Evolutionary conservation across 2,888 invertebrate species (phyloP).

Genomic region (Apomyelois bistriatella): DNA sequence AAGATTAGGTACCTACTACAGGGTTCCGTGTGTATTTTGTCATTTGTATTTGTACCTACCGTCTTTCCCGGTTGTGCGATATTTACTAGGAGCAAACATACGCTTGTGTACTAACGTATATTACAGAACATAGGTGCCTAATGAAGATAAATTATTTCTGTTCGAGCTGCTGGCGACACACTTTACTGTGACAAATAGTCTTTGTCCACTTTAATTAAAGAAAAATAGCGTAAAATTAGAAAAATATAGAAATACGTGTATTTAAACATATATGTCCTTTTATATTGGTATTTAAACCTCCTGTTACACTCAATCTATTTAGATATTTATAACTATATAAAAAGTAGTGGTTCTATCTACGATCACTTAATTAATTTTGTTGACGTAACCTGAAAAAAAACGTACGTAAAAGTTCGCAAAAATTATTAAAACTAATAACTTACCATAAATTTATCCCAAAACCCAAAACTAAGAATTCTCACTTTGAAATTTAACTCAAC

Average conservation of each 20-base stretch:
- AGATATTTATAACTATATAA: too few species aligned
- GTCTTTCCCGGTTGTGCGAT: too few species aligned
- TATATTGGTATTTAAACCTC: too few species aligned
- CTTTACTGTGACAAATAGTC: conserved; percentile 34
- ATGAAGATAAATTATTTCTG: conserved; percentile 33
- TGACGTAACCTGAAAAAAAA: too few species aligned
- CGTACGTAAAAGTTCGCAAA: too few species aligned
- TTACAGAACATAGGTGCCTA: conserved; percentile 11
- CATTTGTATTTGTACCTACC: too few species aligned
- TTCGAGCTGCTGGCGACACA: conserved; percentile 26
- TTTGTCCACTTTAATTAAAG: conserved; percentile 34
- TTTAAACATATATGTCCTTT: too few species aligned
- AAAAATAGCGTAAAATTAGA: conserved; percentile 19
- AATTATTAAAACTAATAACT: conserved; percentile 22
- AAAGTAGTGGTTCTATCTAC: too few species aligned
- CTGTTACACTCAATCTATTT: too few species aligned
- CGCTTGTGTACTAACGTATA: not conserved
- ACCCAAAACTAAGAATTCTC: conserved; percentile 15
- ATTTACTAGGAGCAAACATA: not conserved
- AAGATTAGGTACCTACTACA: too few species aligned
- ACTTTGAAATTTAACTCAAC: conserved; percentile 23
- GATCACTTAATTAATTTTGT: too few species aligned
- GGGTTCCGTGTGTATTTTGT: too few species aligned
- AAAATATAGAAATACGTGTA: not conserved
- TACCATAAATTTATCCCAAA: conserved; percentile 3